A percentile compares a stretch with the other conserved stretches of the same genome.
phyloP scores from a whole-genome alignment of 2,113 vertebrate species.

The Phalacrocorax aristotelis region DNA sequence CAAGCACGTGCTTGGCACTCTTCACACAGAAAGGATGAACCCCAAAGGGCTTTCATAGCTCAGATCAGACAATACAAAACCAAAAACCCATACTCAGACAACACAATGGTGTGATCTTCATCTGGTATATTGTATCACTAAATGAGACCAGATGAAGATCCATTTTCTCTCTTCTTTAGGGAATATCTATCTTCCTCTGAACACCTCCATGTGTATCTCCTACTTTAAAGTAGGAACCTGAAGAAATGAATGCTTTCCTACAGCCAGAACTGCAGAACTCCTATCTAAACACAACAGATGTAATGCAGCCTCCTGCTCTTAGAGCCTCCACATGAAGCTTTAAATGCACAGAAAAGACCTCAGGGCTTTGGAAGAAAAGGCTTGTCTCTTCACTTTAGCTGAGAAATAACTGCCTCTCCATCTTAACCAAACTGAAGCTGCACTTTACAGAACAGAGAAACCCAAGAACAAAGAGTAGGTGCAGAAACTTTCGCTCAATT shows the following conservation, averaged over 20 bases:
- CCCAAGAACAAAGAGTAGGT: background rate
- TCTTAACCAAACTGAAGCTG: background rate
- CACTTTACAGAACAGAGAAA: background rate
- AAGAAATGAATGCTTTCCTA: background rate
- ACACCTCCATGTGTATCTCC: background rate
- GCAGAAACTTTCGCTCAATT: background rate
- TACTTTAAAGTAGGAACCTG: background rate
- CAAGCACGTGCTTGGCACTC: slow-evolving; percentile 28
- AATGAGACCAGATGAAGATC: slow-evolving; percentile 50
- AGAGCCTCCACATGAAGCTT: background rate
- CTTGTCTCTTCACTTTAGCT: background rate
- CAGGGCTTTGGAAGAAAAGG: background rate
- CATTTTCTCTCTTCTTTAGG: slow-evolving; percentile 3
- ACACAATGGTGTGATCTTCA: slow-evolving; percentile 42
- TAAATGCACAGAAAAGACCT: background rate
- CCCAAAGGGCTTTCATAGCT: slow-evolving; percentile 13
- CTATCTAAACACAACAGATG: background rate
- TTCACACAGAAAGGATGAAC: slow-evolving; percentile 2
- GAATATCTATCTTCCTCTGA: background rate
- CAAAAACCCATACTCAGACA: slow-evolving; percentile 36
- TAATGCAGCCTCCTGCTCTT: background rate
- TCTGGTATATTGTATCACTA: slow-evolving; percentile 31
- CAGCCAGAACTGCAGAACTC: background rate
- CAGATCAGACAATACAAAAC: slow-evolving; percentile 38
- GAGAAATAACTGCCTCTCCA: background rate